Base-by-base conservation (phyloP, 92 coral and sea anemone genomes). In the Porites rus region DNA sequence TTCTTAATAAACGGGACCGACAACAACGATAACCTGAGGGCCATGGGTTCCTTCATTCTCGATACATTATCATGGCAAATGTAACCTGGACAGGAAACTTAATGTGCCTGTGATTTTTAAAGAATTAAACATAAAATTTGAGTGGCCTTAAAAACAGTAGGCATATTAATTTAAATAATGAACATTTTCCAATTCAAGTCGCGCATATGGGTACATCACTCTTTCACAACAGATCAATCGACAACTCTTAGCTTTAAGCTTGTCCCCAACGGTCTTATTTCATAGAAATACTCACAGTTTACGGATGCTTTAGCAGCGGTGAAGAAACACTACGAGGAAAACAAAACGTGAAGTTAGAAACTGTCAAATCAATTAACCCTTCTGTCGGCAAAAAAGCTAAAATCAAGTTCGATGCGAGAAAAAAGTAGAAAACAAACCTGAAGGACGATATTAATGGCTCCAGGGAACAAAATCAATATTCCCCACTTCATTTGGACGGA, bases 401-500 rank as follows among this genome's bases (percentile, higher is more conserved):
- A 28, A 9, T 13, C 13, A 17, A n/a, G 65, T 52, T 1, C 46
- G 18, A 66, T 22, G 51, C 53, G 74, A 9, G 53, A 25, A 50
- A 16, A 67, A 69, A 16, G n/a, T 69, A 0, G 19, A 58, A 56
- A 52, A 13, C 85, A 28, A 81, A 81, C 85, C 85, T 69, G 85
- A 54, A 38, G 18, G 9, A 58, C 1, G 51, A 68, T 25, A 63
- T 71, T 28, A 38, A 81, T 50, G 59, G 31, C 0, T 17, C 17
- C 77, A n/a, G 20, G 52, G 22, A 70, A 69, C 72, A 83, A 21
- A 12, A 63, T 12, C 7, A 10, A 46, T 72, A 51, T 46, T 72
- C 19, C 17, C 21, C 14, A 21, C 63, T 43, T 72, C 87, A 83
- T 73, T 20, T 20, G 61, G 20, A 73, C 20, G 52, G 6, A 10